These are phyloP conservation scores for Toxotes chatareus DNA, from an alignment of 2,113 vertebrate species.

Conservation along the genomic window DNA sequence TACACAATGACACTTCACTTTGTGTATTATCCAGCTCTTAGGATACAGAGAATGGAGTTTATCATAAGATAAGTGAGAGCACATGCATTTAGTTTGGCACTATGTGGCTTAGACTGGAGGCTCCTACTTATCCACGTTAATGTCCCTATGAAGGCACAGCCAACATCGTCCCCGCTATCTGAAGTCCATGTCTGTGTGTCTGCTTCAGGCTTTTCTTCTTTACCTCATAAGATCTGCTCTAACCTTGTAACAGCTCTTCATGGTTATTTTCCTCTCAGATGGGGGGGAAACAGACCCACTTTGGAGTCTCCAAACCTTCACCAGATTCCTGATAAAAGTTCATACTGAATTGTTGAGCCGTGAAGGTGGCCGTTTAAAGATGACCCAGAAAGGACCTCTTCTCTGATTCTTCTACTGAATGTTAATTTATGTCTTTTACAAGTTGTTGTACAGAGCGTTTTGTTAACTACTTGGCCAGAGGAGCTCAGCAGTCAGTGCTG, in stretches of 20 bases:
- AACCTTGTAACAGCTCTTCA: not conserved
- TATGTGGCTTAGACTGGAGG: slow-evolving; percentile 34
- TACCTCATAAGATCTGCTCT: not conserved
- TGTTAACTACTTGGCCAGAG: not conserved
- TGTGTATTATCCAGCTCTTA: not conserved
- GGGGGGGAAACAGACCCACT: too few species aligned
- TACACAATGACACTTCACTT: not conserved
- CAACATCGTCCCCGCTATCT: not conserved
- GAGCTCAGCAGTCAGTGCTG: not conserved
- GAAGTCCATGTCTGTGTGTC: not conserved
- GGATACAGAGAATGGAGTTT: not conserved
- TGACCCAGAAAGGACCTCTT: not conserved
- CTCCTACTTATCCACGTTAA: not conserved
- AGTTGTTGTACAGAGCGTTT: not conserved
- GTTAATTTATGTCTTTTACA: too few species aligned
- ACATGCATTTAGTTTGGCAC: slow-evolving; percentile 41
- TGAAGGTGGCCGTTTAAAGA: not conserved
- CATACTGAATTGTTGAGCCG: not conserved
- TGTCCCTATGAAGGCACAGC: not conserved
- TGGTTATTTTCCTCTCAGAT: not conserved
- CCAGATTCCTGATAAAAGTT: not conserved
- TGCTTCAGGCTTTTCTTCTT: too few species aligned
- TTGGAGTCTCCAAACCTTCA: not conserved
- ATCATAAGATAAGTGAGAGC: slow-evolving; percentile 38
- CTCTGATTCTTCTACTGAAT: not conserved